Evolutionary conservation across 2,797 vertebrate species (phyloP), one percentile per base, ranked within the genome.

Genomic region (Leptodactylus fallax): DNA sequence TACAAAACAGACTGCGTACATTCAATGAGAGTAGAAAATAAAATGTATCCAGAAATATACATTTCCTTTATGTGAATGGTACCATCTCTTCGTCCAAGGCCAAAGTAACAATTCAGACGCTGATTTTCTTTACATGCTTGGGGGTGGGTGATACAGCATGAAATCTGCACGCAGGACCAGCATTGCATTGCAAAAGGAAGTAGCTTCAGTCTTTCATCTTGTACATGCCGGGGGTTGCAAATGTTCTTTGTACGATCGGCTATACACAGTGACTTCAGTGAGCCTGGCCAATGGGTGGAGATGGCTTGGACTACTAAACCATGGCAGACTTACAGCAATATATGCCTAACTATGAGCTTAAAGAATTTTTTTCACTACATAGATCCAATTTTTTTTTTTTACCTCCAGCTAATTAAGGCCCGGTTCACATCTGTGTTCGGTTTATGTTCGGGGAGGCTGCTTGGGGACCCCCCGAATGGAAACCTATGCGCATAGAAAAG

Each of bases 11-110:
- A 65, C 23, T 71, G 77, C 27, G 53, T 87, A 87, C 87, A 87
- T 87, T 87, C 87, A 87, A 87, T 65, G 56, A 65, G 13, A 67
- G 55, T 58, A 67, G 36, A 80, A 86, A 86, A 86, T 77, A 63
- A 63, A 51, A 65, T 53, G 6, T 27, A 78, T 27, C 6, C 21
- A 63, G 21, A 77, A 53, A 23, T 76, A 53, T 63, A 25, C 72
- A 77, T 27, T 13, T 76, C 56, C 45, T 85, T 36, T 6, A 45
- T 47, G 27, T 45, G 12, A 6, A 84, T 74, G 47, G 45, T 53
- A 12, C 60, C 79, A n/a, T 27, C 79, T 23, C 45, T 49, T 49
- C 2, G 45, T 49, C 36, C 19, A 65, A 25, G 58, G 72, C 71
- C 72, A 85, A 63, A 74, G 65, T 27, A 55, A 56, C 25, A 56